These are phyloP conservation scores for Batillaria attramentaria DNA, from an alignment of 1,140 invertebrate genomes.

Conservation along the genomic window DNA sequence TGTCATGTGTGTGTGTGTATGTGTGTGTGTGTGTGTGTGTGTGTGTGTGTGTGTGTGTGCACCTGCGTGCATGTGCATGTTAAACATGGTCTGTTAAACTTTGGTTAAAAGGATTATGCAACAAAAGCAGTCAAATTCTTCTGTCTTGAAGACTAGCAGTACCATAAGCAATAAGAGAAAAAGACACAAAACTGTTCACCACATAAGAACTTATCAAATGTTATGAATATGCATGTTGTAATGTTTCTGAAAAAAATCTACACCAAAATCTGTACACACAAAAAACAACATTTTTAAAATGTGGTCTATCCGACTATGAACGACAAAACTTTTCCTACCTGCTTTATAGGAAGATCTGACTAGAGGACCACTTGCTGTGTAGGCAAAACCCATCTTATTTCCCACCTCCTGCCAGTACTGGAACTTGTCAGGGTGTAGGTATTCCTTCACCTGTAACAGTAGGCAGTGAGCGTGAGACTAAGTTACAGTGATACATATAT, in stretches of 20 bases:
- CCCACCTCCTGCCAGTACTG: conserved; percentile 91
- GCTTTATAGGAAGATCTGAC: conserved; percentile 98
- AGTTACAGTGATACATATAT: too few species aligned
- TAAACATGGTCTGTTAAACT: too few species aligned
- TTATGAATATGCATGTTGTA: not conserved
- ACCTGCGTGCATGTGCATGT: too few species aligned
- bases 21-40: not conserved
- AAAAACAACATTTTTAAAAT: not conserved
- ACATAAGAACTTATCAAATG: not conserved
- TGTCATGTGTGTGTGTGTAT: not conserved
- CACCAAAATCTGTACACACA: not conserved
- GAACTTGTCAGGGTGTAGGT: conserved; percentile 97
- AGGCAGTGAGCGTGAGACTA: too few species aligned
- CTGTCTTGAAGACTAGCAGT: not conserved
- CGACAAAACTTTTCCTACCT: conserved; percentile 75
- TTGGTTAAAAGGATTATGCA: not conserved
- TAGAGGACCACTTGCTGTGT: conserved; percentile 97
- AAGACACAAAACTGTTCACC: not conserved
- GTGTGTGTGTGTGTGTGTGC: too few species aligned
- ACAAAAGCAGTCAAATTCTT: not conserved
- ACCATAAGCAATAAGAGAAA: not conserved
- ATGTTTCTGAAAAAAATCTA: not conserved
- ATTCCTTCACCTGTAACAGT: conserved; percentile 80
- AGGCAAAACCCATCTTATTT: conserved; percentile 91
- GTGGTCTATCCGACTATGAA: not conserved